Percentiles rank a stretch among this genome's conserved stretches.
Conservation (phyloP, 2,797 vertebrate genomes). For the Chelidonichthys spinosus region DNA sequence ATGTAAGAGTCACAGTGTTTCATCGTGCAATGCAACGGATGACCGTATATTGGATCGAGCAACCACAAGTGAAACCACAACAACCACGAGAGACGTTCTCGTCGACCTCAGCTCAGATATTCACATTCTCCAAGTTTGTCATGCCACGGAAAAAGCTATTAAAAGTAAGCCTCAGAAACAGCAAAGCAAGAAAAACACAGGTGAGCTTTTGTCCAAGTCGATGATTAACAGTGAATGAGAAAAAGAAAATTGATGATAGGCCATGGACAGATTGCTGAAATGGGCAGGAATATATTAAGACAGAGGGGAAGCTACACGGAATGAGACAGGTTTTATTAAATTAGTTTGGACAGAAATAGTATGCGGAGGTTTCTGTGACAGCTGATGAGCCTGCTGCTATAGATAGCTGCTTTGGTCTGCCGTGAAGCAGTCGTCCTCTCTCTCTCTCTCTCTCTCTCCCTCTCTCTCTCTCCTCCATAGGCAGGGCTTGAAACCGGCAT, state of each 20-base stretch:
- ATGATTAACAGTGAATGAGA: slow-evolving; percentile 28
- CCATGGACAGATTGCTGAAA: slow-evolving; percentile 24
- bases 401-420: slow-evolving; percentile 54
- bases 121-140: slow-evolving; percentile 13
- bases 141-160: slow-evolving; percentile 18
- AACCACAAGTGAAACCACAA: no score
- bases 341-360: slow-evolving; percentile 51
- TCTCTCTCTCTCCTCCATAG: slow-evolving; percentile 29
- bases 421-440: slow-evolving; percentile 17
- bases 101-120: slow-evolving; percentile 22
- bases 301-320: slow-evolving; percentile 27
- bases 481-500: slow-evolving; percentile 48
- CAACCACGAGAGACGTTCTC: no score
- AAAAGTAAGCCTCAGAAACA: not conserved
- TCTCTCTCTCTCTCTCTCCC: not conserved
- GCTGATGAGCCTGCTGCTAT: slow-evolving; percentile 54
- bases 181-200: slow-evolving; percentile 13
- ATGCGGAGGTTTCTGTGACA: slow-evolving; percentile 43
- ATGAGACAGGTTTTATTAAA: slow-evolving; percentile 51
- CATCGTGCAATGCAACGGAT: not conserved
- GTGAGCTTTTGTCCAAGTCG: slow-evolving; percentile 13
- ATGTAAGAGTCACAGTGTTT: not conserved
- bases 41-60: no score
- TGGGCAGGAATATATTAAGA: slow-evolving; percentile 28
- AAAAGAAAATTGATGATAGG: slow-evolving; percentile 38